A percentile compares a stretch with the other conserved stretches of the same genome.
Conservation (phyloP, 2,888 invertebrate species). For the Cryptocheilus praepositus region DNA sequence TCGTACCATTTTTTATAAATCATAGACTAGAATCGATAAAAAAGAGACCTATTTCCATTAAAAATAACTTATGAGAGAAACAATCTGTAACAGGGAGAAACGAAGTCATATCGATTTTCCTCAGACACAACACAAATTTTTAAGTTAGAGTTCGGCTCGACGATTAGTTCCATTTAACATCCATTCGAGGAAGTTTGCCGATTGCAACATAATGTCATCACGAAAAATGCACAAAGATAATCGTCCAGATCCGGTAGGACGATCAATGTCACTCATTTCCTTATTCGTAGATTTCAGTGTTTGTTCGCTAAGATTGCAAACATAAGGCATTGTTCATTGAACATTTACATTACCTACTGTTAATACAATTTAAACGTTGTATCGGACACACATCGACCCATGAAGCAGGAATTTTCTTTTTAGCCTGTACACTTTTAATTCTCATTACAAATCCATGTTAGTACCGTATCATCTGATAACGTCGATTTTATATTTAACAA, state of each 20-base stretch:
- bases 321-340: conserved; percentile 31
- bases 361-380: conserved; percentile 21
- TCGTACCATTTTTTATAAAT: conserved; percentile 32
- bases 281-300: conserved; percentile 13
- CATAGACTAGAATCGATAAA: conserved; percentile 67
- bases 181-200: too few relatives aligned
- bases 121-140: too few relatives aligned
- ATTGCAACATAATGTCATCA: too few relatives aligned
- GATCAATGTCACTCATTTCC: too few relatives aligned
- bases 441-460: neutral
- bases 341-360: conserved; percentile 22
- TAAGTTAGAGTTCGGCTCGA: too few relatives aligned
- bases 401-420: neutral
- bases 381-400: conserved; percentile 6
- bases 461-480: neutral
- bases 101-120: too few relatives aligned
- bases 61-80: conserved; percentile 53
- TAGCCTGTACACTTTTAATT: neutral
- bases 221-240: too few relatives aligned
- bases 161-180: too few relatives aligned
- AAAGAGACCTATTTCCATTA: conserved; percentile 50
- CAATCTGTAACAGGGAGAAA: conserved; percentile 13
- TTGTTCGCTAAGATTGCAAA: conserved; percentile 13
- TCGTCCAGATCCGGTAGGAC: too few relatives aligned
- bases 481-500: conserved; percentile 1